Conservation (phyloP, 2,888 invertebrate species). For the Dasysyrphus tricinctus region DNA sequence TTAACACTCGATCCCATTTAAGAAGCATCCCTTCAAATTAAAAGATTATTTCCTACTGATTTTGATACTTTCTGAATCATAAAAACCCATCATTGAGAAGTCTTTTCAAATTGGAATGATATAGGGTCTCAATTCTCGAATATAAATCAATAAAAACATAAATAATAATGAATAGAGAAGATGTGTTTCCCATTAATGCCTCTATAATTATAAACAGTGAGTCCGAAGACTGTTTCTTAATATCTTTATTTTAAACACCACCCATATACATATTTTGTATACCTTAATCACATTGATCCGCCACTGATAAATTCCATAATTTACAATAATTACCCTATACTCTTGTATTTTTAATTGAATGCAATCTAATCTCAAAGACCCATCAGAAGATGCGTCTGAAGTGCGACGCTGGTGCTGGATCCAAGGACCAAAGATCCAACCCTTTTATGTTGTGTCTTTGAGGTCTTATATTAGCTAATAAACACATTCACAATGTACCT, state of each 20-base stretch:
- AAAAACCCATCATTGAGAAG: too few species aligned
- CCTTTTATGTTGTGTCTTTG: conserved; percentile 11
- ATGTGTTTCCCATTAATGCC: not conserved
- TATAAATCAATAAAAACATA: not conserved
- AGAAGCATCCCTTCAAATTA: too few species aligned
- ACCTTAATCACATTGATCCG: not conserved
- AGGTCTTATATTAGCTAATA: conserved; percentile 20
- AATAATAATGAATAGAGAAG: not conserved
- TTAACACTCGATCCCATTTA: too few species aligned
- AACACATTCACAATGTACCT: conserved; percentile 51
- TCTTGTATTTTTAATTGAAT: conserved; percentile 22
- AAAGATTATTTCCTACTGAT: too few species aligned
- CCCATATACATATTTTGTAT: not conserved
- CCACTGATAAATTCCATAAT: conserved; percentile 18
- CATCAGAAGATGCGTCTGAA: not conserved
- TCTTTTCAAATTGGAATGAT: not conserved
- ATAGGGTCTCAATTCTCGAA: not conserved
- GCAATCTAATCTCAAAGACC: not conserved
- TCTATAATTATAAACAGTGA: not conserved
- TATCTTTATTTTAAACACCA: not conserved
- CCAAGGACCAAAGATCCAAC: not conserved
- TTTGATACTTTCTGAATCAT: too few species aligned
- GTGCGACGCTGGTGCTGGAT: not conserved
- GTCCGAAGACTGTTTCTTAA: not conserved
- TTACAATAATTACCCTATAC: conserved; percentile 41